A percentile compares a stretch with the other conserved stretches of the same genome.
phyloP scores from a whole-genome alignment of 2,797 vertebrate species.

The Smutsia temminckii region DNA sequence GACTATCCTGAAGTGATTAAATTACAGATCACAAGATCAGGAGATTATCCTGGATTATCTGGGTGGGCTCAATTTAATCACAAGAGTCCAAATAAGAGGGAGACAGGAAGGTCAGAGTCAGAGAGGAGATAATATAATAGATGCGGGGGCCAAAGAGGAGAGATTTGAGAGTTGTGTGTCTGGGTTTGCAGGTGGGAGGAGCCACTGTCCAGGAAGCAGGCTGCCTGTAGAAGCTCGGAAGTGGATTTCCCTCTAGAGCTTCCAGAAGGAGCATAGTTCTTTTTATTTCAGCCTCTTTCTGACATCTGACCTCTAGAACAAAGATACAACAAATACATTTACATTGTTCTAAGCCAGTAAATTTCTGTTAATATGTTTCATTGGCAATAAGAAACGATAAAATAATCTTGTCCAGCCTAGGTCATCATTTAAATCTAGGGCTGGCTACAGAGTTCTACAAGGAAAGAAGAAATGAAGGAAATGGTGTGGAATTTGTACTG shows the following conservation, averaged over 20 bases:
- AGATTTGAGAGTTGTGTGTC: neutral
- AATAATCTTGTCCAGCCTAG: neutral
- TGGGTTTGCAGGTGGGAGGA: neutral
- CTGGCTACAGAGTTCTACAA: neutral
- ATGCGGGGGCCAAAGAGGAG: neutral
- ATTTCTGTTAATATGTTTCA: neutral
- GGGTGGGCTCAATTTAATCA: neutral
- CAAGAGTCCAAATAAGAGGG: neutral
- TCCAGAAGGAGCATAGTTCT: neutral
- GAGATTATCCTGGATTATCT: neutral
- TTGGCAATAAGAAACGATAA: neutral
- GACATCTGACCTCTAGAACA: neutral
- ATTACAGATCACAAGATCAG: neutral
- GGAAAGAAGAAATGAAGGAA: neutral
- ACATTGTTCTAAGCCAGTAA: neutral
- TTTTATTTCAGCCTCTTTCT: neutral
- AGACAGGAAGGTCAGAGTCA: neutral
- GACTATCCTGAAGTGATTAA: neutral
- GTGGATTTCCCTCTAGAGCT: neutral
- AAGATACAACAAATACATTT: neutral
- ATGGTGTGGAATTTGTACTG: neutral
- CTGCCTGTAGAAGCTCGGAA: neutral
- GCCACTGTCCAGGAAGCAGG: neutral
- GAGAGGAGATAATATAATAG: neutral
- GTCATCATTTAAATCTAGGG: neutral